Base-by-base conservation (phyloP, 2,797 vertebrate species). In the Hirundo rustica region DNA sequence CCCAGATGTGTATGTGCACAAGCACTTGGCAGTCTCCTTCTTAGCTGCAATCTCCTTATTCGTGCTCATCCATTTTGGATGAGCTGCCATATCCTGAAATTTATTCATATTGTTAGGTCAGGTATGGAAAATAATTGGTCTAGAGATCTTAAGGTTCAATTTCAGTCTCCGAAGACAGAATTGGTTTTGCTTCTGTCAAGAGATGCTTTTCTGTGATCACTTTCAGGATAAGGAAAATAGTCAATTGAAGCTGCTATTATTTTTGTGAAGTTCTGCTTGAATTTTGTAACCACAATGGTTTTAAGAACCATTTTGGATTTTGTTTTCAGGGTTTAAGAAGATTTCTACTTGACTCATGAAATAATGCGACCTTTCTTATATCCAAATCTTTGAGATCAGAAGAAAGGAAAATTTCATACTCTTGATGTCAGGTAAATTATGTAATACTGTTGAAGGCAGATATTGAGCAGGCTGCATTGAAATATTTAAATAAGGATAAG, bases 281-380 rank as follows among this genome's bases (percentile, higher is more conserved):
- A 95, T 81, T 95, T 47, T 95, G 77, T 96, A 84, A 97, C 95
- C 96, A 94, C 94, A 90, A 86, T 97, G 95, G 96, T 97, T 96
- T 97, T 96, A 97, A 97, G 95, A 92, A 92, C 96, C 96, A 94
- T 95, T 96, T 95, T 96, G 96, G 95, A 88, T 97, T 97, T 97
- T 96, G 71, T 97, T 97, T 97, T 94, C 95, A 97, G 95, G 96
- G 67, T 93, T 84, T 96, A 96, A 96, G 96, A 97, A 96, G 96
- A 97, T 95, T 95, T 90, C 95, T 94, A 84, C 95, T 96, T 97
- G 95, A 96, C 72, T 95, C 96, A 95, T 97, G 96, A 96, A 87
- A 96, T 97, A 95, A 93, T 96, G 85, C 87, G 82, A 94, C 95
- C 91, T 96, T 97, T 97, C 95, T 97, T 96, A 92, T 94, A 95